Base-by-base conservation (phyloP, 2,797 vertebrate genomes). In the Molossus molossus region DNA sequence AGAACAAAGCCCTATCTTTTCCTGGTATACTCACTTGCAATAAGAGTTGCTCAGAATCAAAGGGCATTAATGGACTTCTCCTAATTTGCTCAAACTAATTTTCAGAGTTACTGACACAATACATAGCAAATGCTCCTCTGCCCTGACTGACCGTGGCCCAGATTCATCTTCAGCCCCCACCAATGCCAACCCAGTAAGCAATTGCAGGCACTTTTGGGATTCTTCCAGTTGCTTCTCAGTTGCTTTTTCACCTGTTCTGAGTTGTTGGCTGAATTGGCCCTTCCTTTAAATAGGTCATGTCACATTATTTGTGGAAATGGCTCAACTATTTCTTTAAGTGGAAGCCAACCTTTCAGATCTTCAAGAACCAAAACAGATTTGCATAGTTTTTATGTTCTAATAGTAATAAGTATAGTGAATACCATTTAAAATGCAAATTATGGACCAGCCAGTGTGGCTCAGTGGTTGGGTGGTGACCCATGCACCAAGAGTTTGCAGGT, bases 281-380 rank as follows among this genome's bases (percentile, higher is more conserved):
- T 94, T 92, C 29, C 37, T 83, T 50, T 69, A 76, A 94, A 23
- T 70, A 72, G 72, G 10, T 90, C 27, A 40, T 45, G 6, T 67
- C 85, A 11, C 14, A 50, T 62, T 82, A 2, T 33, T 73, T 73
- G 12, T 57, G 62, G 29, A 17, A 60, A 57, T 67, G 6, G 37
- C 58, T 79, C n/a, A 80, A 64, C 37, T 70, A 6, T 92, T 90
- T 92, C 20, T 92, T 70, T 67, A 80, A 76, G 48, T 14, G 2
- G 89, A 92, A 92, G 33, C 73, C 29, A 96, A 45, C 6, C 3
- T 62, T 92, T 53, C 10, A 48, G 50, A 88, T 53, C 82, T 73
- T 84, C 53, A 58, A 85, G 27, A 85, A 29, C 15, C 50, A 37
- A 96, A 60, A 73, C 6, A 62, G 50, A 88, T 91, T 45, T 92